A percentile compares a stretch with the other conserved stretches of the same genome.
Evolutionary conservation across 2,113 vertebrate species (phyloP).

Genomic region (Bubalus kerabau): DNA sequence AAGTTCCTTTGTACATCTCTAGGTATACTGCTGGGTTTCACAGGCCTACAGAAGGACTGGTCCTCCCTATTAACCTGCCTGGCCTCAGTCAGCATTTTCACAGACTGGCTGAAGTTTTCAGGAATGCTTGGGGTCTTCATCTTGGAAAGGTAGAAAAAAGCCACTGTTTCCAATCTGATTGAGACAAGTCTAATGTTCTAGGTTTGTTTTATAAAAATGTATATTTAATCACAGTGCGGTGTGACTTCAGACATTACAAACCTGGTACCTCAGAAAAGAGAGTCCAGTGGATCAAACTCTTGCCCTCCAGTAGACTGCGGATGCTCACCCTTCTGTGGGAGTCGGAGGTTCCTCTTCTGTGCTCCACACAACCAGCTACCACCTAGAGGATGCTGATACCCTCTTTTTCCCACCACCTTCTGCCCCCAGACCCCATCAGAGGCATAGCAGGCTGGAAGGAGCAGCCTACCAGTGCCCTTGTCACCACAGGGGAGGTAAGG

Average conservation of each 20-base stretch:
- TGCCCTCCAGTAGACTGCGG: neutral
- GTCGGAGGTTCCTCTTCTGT: neutral
- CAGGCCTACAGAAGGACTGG: neutral
- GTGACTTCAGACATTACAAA: neutral
- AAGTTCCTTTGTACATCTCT: neutral
- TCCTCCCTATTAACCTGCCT: neutral
- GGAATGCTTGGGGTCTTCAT: neutral
- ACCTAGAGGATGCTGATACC: neutral
- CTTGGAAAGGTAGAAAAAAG: neutral
- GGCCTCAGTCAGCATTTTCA: neutral
- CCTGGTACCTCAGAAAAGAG: neutral
- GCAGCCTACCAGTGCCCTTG: neutral
- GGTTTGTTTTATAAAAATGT: neutral
- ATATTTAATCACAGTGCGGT: neutral
- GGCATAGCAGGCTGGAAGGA: neutral
- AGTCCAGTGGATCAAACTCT: neutral
- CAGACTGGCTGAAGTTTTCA: neutral
- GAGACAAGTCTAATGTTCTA: neutral
- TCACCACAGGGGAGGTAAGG: neutral
- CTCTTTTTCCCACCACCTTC: neutral
- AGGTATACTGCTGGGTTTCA: neutral
- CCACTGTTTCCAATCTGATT: neutral
- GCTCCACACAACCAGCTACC: neutral
- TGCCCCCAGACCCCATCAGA: neutral
- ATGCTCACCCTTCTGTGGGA: neutral